These are phyloP conservation scores for Seladonia tumulorum DNA, from an alignment of 2,888 invertebrate species.

Conservation along the genomic window DNA sequence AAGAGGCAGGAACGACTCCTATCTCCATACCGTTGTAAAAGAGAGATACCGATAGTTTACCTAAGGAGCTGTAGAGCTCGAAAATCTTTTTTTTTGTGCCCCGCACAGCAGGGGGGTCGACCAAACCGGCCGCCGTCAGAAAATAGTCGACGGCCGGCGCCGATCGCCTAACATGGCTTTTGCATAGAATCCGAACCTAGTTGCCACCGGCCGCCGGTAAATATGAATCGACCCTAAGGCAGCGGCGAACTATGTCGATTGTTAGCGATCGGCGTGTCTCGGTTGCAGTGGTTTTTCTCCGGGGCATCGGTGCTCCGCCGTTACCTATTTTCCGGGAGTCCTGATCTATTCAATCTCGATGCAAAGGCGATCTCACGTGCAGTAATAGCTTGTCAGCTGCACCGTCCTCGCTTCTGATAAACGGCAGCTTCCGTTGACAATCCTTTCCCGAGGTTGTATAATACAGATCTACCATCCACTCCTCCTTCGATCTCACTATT, in stretches of 20 bases:
- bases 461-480: constrained; percentile 51
- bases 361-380: constrained; percentile 74
- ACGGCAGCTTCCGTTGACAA: constrained; percentile 71
- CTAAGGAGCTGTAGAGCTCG: no score
- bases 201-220: no score
- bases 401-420: constrained; percentile 72
- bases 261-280: constrained; percentile 53
- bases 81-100: no score
- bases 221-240: no score
- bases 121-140: no score
- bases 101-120: no score
- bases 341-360: constrained; percentile 75
- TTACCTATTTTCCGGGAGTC: constrained; percentile 68
- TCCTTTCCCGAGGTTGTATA: constrained; percentile 65
- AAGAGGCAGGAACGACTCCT: no score
- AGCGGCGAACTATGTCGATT: not conserved
- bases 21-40: no score
- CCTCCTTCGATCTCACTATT: not conserved
- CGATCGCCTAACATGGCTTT: no score
- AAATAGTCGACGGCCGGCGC: no score
- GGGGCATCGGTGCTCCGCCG: constrained; percentile 5
- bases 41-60: no score
- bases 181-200: no score
- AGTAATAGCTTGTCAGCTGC: constrained; percentile 76
- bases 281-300: constrained; percentile 48